Percentiles rank a stretch among this genome's conserved stretches.
These are phyloP conservation scores for Pectinophora gossypiella DNA, from an alignment of 1,140 invertebrate genomes.

Conservation along the genomic window DNA sequence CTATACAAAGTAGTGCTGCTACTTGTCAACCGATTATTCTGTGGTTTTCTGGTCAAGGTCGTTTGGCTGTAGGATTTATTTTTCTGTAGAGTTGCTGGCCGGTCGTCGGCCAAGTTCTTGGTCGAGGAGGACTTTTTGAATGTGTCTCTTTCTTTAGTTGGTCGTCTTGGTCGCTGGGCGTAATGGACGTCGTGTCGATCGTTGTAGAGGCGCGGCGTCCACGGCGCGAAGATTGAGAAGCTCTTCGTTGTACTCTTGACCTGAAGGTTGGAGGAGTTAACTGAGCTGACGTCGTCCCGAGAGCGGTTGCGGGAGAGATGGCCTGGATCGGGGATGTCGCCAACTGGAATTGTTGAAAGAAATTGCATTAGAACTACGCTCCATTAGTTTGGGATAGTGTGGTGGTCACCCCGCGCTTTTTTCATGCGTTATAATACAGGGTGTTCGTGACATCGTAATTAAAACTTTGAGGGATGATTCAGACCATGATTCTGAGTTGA, in stretches of 20 bases:
- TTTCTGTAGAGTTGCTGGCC: conserved; percentile 42
- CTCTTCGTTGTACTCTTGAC: conserved; percentile 86
- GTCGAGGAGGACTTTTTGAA: conserved; percentile 51
- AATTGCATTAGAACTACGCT: no score
- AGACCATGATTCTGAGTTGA: no score
- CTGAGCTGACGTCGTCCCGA: conserved; percentile 82
- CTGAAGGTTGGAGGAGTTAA: conserved; percentile 78
- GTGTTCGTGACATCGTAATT: no score
- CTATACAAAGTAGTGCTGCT: conserved; percentile 56
- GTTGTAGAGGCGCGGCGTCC: conserved; percentile 84
- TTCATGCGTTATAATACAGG: no score
- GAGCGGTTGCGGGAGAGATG: conserved; percentile 77
- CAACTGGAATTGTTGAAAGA: conserved; percentile 78
- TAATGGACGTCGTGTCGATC: conserved; percentile 88
- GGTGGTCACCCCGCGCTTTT: no score
- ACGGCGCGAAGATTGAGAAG: conserved; percentile 88
- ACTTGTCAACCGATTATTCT: conserved; percentile 46
- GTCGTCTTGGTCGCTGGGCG: conserved; percentile 77
- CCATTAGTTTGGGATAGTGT: no score
- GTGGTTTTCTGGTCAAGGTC: conserved; percentile 49
- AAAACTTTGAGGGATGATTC: no score
- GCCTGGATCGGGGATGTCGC: conserved; percentile 83
- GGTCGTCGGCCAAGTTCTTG: conserved; percentile 42
- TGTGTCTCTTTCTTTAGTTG: conserved; percentile 32
- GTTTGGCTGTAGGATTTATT: conserved; percentile 65